A percentile compares a stretch with the other conserved stretches of the same genome.
Evolutionary conservation across 2,888 invertebrate genomes (phyloP).

Genomic region (Tinea semifulvella): DNA sequence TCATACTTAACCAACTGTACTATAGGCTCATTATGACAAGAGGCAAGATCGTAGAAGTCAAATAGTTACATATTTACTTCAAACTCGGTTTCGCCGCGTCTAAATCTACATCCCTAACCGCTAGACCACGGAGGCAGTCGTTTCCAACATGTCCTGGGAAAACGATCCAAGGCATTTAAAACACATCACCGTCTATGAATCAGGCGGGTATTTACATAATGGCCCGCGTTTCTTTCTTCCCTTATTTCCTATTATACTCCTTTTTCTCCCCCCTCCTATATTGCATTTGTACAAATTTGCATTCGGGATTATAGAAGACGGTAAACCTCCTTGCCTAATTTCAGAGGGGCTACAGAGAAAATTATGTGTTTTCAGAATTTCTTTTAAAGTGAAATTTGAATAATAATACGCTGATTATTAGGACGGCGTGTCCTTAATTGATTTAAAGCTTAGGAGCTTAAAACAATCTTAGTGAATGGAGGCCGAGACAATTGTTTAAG

Average conservation of each 20-base stretch:
- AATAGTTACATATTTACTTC: background rate
- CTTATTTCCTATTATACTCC: constrained; percentile 16
- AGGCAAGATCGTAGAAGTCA: no score
- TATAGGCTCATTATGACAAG: no score
- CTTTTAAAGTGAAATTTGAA: constrained; percentile 15
- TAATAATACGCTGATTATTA: constrained; percentile 15
- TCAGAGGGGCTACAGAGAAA: constrained; percentile 21
- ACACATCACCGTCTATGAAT: constrained; percentile 15
- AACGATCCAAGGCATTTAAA: constrained; percentile 17
- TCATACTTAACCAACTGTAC: no score
- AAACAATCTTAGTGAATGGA: constrained; percentile 4
- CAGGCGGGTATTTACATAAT: constrained; percentile 15
- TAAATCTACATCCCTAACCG: constrained; percentile 6
- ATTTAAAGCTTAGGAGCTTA: constrained; percentile 16
- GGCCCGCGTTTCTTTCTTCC: constrained; percentile 15
- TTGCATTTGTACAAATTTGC: constrained; percentile 28
- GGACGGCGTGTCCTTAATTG: constrained; percentile 15
- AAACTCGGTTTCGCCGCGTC: background rate
- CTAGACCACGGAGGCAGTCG: background rate
- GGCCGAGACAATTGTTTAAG: constrained; percentile 11
- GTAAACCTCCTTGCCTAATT: constrained; percentile 27
- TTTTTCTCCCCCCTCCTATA: constrained; percentile 13
- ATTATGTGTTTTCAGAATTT: constrained; percentile 15
- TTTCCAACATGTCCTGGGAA: constrained; percentile 10
- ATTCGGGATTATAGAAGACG: constrained; percentile 30